Evolutionary conservation across 2,888 invertebrate species (phyloP).

Genomic region (Erpobdella octoculata): DNA sequence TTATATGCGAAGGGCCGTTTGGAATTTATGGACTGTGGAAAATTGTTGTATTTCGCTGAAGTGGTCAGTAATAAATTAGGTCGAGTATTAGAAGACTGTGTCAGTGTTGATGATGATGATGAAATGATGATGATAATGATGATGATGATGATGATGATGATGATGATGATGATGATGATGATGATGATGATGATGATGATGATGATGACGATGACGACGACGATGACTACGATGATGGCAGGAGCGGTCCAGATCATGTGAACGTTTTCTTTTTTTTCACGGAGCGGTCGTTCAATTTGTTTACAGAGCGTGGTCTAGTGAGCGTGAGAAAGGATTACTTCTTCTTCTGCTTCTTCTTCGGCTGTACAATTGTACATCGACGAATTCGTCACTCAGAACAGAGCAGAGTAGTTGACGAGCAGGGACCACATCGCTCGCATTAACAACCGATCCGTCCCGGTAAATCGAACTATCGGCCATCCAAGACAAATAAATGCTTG

Average conservation of each 20-base stretch:
- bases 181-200: background rate
- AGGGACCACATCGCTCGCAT: no score
- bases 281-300: background rate
- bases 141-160: background rate
- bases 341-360: constrained; percentile 9
- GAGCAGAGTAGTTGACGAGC: no score
- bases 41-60: no score
- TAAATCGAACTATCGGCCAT: no score
- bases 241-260: background rate
- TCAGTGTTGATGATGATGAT: background rate
- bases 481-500: no score
- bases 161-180: background rate
- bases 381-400: background rate
- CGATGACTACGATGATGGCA: background rate
- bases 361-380: background rate
- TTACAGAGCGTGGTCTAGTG: background rate
- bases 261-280: background rate
- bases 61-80: no score
- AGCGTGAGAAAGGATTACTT: background rate
- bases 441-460: no score
- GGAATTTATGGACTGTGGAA: no score
- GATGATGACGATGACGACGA: background rate
- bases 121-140: background rate
- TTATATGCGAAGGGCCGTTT: no score
- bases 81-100: background rate